Percentiles rank a stretch among this genome's conserved stretches.
phyloP scores from a whole-genome alignment of 2,888 invertebrate genomes.

The Watsonalla binaria region DNA sequence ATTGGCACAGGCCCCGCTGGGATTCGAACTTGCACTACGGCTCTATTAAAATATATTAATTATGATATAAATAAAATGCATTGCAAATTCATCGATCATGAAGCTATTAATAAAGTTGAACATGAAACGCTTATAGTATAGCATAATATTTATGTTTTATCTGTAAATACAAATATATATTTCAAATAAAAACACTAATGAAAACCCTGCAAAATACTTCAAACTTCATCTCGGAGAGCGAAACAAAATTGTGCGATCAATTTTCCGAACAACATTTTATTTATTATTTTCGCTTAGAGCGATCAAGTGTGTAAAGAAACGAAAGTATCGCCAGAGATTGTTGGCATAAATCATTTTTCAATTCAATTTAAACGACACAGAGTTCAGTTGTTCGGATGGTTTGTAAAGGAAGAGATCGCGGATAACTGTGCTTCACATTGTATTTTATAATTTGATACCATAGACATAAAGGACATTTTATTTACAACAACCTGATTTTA shows the following conservation, averaged over 20 bases:
- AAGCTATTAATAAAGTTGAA: too few relatives aligned
- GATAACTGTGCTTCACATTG: constrained; percentile 29
- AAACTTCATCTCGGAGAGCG: constrained; percentile 7
- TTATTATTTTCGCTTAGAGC: constrained; percentile 59
- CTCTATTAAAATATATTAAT: too few relatives aligned
- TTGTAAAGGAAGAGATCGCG: constrained; percentile 19
- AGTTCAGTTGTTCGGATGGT: constrained; percentile 58
- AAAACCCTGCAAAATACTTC: background rate
- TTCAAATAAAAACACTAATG: too few relatives aligned
- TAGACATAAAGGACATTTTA: background rate
- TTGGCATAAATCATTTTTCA: constrained; percentile 73
- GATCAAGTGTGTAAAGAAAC: constrained; percentile 61
- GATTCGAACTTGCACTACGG: too few relatives aligned
- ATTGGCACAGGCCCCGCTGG: too few relatives aligned
- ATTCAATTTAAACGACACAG: constrained; percentile 73
- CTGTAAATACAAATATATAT: too few relatives aligned
- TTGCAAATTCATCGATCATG: too few relatives aligned
- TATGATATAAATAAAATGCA: too few relatives aligned
- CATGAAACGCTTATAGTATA: too few relatives aligned
- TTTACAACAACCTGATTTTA: background rate
- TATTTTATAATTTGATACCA: background rate
- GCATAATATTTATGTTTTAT: too few relatives aligned
- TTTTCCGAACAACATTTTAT: constrained; percentile 45
- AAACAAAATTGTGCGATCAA: constrained; percentile 37
- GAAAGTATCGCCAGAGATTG: constrained; percentile 61